Base-by-base conservation (phyloP, 2,888 invertebrate genomes). In the Coecobrya sp. region DNA sequence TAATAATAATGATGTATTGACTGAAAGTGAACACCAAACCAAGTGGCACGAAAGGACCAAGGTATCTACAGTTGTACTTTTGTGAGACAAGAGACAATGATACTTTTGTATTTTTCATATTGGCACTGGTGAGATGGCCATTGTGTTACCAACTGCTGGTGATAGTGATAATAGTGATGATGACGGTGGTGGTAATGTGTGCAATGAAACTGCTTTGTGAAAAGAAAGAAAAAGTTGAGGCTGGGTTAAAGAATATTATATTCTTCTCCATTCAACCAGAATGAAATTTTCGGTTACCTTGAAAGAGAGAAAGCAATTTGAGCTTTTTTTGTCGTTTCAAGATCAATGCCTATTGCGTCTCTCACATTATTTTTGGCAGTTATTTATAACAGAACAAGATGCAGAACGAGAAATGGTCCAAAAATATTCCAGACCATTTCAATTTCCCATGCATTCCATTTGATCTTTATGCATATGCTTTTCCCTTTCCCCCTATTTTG, bases 311-410 rank as follows among this genome's bases (percentile, higher is more conserved):
- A 30, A 27, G 68, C 27, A 55, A 1, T 49, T 49, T 49, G 1
- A 8, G 7, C 19, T 55, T 55, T 55, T 5, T 16, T n/a, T 55
- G n/a, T 11, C 30, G 68, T 73, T 73, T 73, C 73, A 73, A 73
- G 73, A 73, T 73, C 73, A 73, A 73, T 73, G 73, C 19, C 42
- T 5, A 42, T n/a, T 42, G 73, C 30, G 30, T 42, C 13, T 10
- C 16, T 73, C 36, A 19, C 19, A 16, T 0, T 8, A 10, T 8
- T 42, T n/a, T n/a, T 55, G n/a, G 55, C 16, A 19, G 16, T 55
- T 55, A 55, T 55, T 55, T 55, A 55, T 55, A 55, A 1, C 19
- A 13, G 1, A 10, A 16, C 7, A 4, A 19, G 0, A 55, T 11
- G n/a, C 4, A 49, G 42, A 42, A 13, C 8, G 13, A n/a, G 19